Base-by-base conservation (phyloP, 2,888 invertebrate species). In the Poecilus cupreus region DNA sequence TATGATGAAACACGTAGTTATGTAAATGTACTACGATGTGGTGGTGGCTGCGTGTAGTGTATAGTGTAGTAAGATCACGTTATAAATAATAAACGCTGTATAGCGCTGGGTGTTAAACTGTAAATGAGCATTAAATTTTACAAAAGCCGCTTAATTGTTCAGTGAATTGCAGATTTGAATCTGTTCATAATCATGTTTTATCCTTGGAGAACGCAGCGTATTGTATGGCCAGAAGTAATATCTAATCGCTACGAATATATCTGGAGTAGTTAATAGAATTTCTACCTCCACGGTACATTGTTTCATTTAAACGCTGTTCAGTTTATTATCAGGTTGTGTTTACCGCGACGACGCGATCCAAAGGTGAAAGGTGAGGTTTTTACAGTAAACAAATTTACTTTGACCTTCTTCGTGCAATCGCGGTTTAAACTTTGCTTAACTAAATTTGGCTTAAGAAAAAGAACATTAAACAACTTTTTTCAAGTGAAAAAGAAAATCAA, bases 131-230 rank as follows among this genome's bases (percentile, higher is more conserved):
- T 46, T 72, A 72, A 46, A 72, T 46, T 70, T 43, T 72, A 72
- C 72, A 72, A 72, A 72, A 72, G 72, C 72, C 46, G 46, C 18
- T 72, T 72, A 72, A 72, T 72, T 72, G 72, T 72, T 72, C 72
- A 72, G 72, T 72, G 72, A 72, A 72, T 72, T n/a, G 24, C 43
- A 39, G 68, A 68, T 68, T 39, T 68, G 68, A 68, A 68, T 68
- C 68, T 39, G 68, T 68, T 68, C 18, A 22, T 68, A 43, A 68
- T 68, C 39, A 68, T 68, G 39, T 68, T 68, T 39, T 68, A 68
- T 68, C 68, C 68, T 68, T 32, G n/a, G 26, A 60, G 60, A 60
- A 22, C 60, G 13, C 10, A 11, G 43, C 43, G 11, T n/a, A 43
- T 43, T 43, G 43, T 43, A 43, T 43, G 43, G 13, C 11, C 43